Conservation (phyloP, 1,140 invertebrate species). For the Temnothorax longispinosus region DNA sequence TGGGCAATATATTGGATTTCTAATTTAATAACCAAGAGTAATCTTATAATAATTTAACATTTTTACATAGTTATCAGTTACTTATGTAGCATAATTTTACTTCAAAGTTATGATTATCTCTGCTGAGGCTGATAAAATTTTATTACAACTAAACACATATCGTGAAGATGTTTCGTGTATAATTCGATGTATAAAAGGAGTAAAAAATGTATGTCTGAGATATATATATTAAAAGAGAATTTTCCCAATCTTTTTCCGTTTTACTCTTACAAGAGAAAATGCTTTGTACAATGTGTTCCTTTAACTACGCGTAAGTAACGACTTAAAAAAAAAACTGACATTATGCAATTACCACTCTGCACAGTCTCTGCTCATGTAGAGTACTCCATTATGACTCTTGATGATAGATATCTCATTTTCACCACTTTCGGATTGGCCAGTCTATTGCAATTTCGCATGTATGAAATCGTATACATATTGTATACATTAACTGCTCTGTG, state of each 20-base stretch:
- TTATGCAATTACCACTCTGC: constrained; percentile 72
- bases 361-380: constrained; percentile 72
- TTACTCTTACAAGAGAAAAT: constrained; percentile 68
- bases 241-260: constrained; percentile 66
- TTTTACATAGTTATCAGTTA: constrained; percentile 21
- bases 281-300: constrained; percentile 73
- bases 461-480: constrained; percentile 77
- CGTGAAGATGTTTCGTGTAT: constrained; percentile 7
- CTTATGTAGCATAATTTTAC: constrained; percentile 12
- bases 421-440: constrained; percentile 73
- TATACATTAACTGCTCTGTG: constrained; percentile 78
- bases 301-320: constrained; percentile 57
- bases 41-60: background rate
- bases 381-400: constrained; percentile 71
- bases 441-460: constrained; percentile 75
- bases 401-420: constrained; percentile 73
- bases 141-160: constrained; percentile 6
- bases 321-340: background rate
- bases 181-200: constrained; percentile 57
- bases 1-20: constrained; percentile 3
- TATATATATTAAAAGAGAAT: constrained; percentile 62
- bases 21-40: constrained; percentile 42
- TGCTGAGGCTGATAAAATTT: constrained; percentile 26
- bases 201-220: constrained; percentile 17
- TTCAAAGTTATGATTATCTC: constrained; percentile 25